phyloP scores from a whole-genome alignment of 1,140 invertebrate species.

The Myzus persicae region DNA sequence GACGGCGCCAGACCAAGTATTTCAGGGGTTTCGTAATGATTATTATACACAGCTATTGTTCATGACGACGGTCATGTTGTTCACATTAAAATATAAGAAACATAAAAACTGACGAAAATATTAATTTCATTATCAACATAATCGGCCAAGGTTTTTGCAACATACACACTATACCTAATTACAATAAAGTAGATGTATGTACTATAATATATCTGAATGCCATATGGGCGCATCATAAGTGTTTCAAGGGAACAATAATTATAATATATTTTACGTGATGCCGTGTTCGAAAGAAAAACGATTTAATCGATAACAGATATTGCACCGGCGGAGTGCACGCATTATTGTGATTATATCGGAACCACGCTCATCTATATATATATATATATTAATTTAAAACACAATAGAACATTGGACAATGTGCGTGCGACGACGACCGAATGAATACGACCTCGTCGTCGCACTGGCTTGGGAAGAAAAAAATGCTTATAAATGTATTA shows the following conservation, averaged over 20 bases:
- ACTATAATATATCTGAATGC: background rate
- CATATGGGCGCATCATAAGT: background rate
- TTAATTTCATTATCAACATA: slow-evolving; percentile 19
- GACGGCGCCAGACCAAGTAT: background rate
- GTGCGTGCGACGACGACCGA: background rate
- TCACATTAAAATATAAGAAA: background rate
- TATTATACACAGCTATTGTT: background rate
- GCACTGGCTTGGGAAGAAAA: background rate
- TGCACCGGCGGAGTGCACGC: background rate
- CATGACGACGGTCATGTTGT: background rate
- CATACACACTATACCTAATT: background rate
- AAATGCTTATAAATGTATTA: background rate
- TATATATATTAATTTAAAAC: background rate
- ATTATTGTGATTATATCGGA: background rate
- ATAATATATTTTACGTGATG: background rate
- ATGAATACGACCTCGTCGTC: background rate
- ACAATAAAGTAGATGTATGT: background rate
- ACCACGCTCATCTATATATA: background rate
- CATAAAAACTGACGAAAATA: background rate
- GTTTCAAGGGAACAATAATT: background rate
- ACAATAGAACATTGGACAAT: background rate
- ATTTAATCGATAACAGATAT: slow-evolving; percentile 21
- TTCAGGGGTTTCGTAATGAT: background rate
- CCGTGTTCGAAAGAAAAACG: background rate
- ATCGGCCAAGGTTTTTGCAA: background rate